Evolutionary conservation across 2,797 vertebrate genomes (phyloP).

Genomic region (Myotis daubentonii): DNA sequence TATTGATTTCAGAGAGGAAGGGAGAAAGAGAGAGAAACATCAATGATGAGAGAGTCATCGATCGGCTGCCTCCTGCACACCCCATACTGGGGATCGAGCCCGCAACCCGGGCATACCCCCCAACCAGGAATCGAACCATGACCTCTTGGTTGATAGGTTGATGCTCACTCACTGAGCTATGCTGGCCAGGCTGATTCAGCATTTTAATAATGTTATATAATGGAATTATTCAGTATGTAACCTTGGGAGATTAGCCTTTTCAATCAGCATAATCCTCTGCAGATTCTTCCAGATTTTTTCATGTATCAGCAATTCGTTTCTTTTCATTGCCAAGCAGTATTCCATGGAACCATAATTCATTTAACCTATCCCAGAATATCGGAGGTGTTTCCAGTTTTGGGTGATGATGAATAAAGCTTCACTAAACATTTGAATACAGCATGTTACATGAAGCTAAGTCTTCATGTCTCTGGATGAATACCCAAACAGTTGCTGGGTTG

Average conservation of each 20-base stretch:
- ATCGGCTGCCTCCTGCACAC: no score
- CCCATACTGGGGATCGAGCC: no score
- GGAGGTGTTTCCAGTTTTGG: not conserved
- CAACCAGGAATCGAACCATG: not conserved
- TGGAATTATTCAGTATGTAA: not conserved
- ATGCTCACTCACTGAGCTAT: not conserved
- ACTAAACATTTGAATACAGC: not conserved
- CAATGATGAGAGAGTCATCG: no score
- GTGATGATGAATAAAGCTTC: not conserved
- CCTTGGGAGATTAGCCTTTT: not conserved
- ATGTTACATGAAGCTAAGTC: not conserved
- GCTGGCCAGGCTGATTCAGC: not conserved
- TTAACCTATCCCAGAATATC: not conserved
- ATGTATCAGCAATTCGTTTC: not conserved
- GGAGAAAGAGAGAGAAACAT: no score
- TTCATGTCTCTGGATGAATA: not conserved
- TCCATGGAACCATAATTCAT: not conserved
- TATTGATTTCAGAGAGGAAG: no score
- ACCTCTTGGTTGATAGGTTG: not conserved
- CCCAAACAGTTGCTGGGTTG: not conserved
- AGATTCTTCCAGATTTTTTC: not conserved
- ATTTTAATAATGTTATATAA: not conserved
- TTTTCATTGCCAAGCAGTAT: not conserved
- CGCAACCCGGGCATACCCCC: no score
- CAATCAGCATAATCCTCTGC: not conserved